phyloP scores from a whole-genome alignment of 1,140 invertebrate species.

The Onthophagus taurus region DNA sequence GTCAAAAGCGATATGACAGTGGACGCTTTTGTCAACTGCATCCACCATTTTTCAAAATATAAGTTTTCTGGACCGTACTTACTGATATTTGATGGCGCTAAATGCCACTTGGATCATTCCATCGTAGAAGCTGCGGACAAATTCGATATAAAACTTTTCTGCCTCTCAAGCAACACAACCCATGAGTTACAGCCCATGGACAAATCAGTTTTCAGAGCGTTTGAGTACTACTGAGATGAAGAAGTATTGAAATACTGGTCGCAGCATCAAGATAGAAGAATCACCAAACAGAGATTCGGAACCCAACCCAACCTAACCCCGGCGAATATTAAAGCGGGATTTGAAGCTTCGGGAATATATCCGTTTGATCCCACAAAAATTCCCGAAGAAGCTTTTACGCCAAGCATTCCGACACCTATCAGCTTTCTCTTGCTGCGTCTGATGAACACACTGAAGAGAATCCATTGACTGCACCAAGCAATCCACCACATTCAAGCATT shows the following conservation, averaged over 20 bases:
- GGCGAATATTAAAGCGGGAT: too few relatives aligned
- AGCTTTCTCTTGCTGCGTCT: too few relatives aligned
- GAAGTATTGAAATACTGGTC: background rate
- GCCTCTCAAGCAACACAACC: constrained; percentile 5
- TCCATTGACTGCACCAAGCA: too few relatives aligned
- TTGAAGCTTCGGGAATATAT: too few relatives aligned
- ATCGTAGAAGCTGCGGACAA: constrained; percentile 11
- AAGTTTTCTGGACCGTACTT: background rate
- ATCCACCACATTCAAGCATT: too few relatives aligned
- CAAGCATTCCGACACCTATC: too few relatives aligned
- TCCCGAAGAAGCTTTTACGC: too few relatives aligned
- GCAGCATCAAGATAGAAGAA: background rate
- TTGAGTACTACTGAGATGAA: background rate
- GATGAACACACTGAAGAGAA: too few relatives aligned
- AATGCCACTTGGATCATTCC: constrained; percentile 6
- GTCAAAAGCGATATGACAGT: constrained; percentile 4
- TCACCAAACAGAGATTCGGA: background rate
- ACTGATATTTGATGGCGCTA: constrained; percentile 9
- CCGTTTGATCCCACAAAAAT: too few relatives aligned
- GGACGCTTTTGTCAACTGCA: constrained; percentile 6
- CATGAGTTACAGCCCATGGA: constrained; percentile 9
- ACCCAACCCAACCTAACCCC: too few relatives aligned
- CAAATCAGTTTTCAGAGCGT: constrained; percentile 1
- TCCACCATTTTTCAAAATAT: constrained; percentile 12
- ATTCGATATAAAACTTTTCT: background rate